Evolutionary conservation across 2,888 invertebrate species (phyloP).

Genomic region (Lomographa bimaculata): DNA sequence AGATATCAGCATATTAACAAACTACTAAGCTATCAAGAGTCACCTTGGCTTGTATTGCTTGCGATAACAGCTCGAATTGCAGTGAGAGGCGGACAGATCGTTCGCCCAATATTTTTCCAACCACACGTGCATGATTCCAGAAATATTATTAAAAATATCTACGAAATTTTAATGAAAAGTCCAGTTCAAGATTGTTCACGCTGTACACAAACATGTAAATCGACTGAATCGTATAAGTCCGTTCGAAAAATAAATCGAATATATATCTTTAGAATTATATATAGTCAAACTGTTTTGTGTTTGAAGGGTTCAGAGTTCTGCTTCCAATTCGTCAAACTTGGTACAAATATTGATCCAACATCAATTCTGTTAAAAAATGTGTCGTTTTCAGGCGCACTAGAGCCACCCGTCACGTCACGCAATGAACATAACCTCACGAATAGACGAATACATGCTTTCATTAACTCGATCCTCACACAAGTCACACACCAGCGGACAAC

Average conservation of each 20-base stretch:
- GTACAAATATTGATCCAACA: background rate
- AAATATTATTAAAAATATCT: too few species aligned
- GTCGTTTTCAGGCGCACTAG: slow-evolving; percentile 3
- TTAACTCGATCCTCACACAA: background rate
- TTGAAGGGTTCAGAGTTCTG: too few species aligned
- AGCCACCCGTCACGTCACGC: slow-evolving; percentile 3
- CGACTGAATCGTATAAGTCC: too few species aligned
- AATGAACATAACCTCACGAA: background rate
- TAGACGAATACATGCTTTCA: background rate
- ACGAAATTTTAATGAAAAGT: too few species aligned
- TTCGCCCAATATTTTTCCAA: too few species aligned
- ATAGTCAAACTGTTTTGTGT: too few species aligned
- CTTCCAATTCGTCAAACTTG: too few species aligned
- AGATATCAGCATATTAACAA: slow-evolving; percentile 1
- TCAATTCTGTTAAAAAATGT: background rate
- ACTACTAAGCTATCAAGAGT: background rate
- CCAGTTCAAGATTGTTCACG: too few species aligned
- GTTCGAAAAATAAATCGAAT: too few species aligned
- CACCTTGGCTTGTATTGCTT: background rate
- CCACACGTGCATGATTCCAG: too few species aligned
- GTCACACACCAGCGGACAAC: slow-evolving; percentile 9
- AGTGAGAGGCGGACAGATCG: background rate
- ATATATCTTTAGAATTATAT: too few species aligned
- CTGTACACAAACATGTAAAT: too few species aligned
- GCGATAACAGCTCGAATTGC: background rate